phyloP scores from a whole-genome alignment of 2,113 vertebrate species.

The Astur gentilis region DNA sequence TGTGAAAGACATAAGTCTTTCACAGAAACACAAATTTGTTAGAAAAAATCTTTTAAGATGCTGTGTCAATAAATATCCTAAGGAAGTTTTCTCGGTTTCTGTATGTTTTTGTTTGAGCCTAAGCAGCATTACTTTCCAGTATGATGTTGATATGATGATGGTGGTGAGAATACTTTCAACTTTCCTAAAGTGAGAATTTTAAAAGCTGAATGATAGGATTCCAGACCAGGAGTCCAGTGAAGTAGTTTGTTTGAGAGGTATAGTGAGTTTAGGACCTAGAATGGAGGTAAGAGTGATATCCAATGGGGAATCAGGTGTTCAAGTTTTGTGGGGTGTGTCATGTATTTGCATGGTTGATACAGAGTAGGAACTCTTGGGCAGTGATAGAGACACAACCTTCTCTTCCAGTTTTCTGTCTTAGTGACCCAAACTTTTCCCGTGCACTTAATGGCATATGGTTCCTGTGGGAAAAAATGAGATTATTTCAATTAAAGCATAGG shows the following conservation, averaged over 20 bases:
- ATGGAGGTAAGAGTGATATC: neutral
- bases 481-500: neutral
- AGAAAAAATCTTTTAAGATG: neutral
- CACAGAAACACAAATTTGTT: neutral
- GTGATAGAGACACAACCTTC: rapidly evolving
- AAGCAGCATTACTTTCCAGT: neutral
- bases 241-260: neutral
- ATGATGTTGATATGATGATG: rapidly evolving
- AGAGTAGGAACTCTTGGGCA: neutral
- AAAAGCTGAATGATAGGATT: neutral
- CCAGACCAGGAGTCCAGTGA: neutral
- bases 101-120: neutral
- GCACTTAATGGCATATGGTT: neutral
- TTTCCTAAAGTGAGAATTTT: neutral
- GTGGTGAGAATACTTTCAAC: neutral
- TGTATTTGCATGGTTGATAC: rapidly evolving
- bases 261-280: neutral
- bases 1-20: neutral
- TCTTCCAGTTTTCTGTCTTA: neutral
- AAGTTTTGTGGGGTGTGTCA: neutral
- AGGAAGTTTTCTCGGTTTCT: neutral
- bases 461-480: neutral
- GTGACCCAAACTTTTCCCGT: neutral
- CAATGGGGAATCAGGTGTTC: neutral
- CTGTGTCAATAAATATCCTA: neutral